These are phyloP conservation scores for Sorex araneus DNA, from an alignment of 2,113 vertebrate species.

Conservation along the genomic window DNA sequence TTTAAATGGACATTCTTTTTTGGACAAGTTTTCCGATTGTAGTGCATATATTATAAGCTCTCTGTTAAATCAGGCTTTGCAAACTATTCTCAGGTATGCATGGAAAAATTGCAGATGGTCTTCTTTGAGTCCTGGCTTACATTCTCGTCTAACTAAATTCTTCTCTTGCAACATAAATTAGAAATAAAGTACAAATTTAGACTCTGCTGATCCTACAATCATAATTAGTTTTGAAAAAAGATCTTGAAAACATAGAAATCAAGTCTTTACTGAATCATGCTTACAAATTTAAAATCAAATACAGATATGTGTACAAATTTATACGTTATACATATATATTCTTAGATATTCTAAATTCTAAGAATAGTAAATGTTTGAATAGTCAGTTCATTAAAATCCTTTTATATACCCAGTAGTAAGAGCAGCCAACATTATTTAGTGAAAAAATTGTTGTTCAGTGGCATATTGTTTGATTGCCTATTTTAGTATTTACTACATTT, in stretches of 20 bases:
- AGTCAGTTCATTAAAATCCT: not conserved
- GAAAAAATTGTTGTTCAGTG: not conserved
- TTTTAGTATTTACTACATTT: slow-evolving; percentile 34
- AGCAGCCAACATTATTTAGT: not conserved
- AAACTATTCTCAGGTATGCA: slow-evolving; percentile 21
- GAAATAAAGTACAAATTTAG: slow-evolving; percentile 44
- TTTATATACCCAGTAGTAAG: not conserved
- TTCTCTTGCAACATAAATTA: slow-evolving; percentile 47
- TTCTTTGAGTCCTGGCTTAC: not conserved
- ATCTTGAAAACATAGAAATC: not conserved
- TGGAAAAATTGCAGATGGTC: not conserved
- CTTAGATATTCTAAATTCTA: not conserved
- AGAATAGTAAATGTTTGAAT: not conserved
- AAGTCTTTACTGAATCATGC: not conserved
- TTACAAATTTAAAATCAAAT: not conserved
- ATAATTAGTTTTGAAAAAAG: slow-evolving; percentile 19
- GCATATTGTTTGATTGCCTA: not conserved
- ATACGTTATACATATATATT: not conserved
- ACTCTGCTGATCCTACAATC: not conserved
- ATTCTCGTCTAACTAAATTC: not conserved
- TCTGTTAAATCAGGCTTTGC: slow-evolving; percentile 56
- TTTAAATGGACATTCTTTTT: slow-evolving; percentile 24
- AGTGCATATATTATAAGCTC: not conserved
- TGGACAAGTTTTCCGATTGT: slow-evolving; percentile 12
- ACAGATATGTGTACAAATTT: not conserved